Evolutionary conservation across 2,888 invertebrate species (phyloP).

Genomic region (Platycheirus albimanus): DNA sequence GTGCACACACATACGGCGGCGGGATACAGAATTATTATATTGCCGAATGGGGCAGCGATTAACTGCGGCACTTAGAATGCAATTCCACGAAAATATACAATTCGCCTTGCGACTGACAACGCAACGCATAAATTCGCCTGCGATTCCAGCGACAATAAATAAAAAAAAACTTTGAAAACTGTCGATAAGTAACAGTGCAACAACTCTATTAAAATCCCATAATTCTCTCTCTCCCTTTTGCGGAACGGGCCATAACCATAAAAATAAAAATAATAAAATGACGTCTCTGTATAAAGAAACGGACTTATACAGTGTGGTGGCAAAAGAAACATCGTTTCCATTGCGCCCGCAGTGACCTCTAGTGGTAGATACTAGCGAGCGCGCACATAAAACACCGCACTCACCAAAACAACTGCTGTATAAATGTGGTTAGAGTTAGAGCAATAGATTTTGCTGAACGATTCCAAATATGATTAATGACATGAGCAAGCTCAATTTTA

Average conservation of each 20-base stretch:
- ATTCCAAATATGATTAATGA: slow-evolving; percentile 74
- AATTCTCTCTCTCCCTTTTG: slow-evolving; percentile 73
- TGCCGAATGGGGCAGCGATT: slow-evolving; percentile 67
- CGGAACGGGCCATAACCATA: slow-evolving; percentile 50
- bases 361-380: slow-evolving; percentile 47
- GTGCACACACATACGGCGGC: background rate
- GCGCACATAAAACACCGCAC: slow-evolving; percentile 57
- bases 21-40: slow-evolving; percentile 32
- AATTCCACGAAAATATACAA: slow-evolving; percentile 70
- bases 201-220: slow-evolving; percentile 74
- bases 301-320: slow-evolving; percentile 48
- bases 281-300: slow-evolving; percentile 17
- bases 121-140: slow-evolving; percentile 69
- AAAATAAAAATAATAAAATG: slow-evolving; percentile 1
- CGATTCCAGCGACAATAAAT: slow-evolving; percentile 55
- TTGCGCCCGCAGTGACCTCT: slow-evolving; percentile 66
- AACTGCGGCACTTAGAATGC: slow-evolving; percentile 72
- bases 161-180: slow-evolving; percentile 67
- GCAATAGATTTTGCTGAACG: slow-evolving; percentile 70
- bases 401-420: slow-evolving; percentile 49
- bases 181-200: slow-evolving; percentile 71
- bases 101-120: slow-evolving; percentile 36
- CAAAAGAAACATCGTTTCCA: slow-evolving; percentile 64
- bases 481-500: slow-evolving; percentile 64
- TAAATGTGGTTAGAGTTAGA: slow-evolving; percentile 9